These are phyloP conservation scores for Drosophila nigromelanica DNA, from an alignment of 1,140 invertebrate genomes.

Conservation along the genomic window DNA sequence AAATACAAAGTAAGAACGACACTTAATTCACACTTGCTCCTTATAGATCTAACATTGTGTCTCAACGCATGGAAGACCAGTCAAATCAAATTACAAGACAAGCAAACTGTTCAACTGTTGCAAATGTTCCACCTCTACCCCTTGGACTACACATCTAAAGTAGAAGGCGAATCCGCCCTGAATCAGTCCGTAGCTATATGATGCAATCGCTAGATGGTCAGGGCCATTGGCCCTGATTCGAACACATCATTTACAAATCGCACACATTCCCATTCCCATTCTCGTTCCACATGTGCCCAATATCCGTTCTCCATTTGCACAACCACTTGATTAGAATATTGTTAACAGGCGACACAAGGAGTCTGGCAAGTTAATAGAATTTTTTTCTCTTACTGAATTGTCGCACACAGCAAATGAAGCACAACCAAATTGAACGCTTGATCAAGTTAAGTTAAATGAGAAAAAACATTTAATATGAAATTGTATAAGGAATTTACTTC, in stretches of 20 bases:
- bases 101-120: constrained; percentile 63
- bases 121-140: constrained; percentile 38
- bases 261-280: constrained; percentile 10
- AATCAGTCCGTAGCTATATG: not conserved
- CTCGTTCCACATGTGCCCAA: constrained; percentile 21
- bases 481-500: not conserved
- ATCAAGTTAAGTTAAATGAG: not conserved
- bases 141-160: not conserved
- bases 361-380: not conserved
- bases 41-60: constrained; percentile 44
- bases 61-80: constrained; percentile 26
- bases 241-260: constrained; percentile 17
- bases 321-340: constrained; percentile 58
- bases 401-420: constrained; percentile 18
- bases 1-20: not conserved
- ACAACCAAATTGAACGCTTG: constrained; percentile 8
- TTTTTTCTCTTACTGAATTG: not conserved
- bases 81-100: constrained; percentile 65
- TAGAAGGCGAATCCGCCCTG: not conserved
- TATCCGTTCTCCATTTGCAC: constrained; percentile 21
- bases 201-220: constrained; percentile 13
- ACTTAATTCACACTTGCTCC: not conserved
- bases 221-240: constrained; percentile 5
- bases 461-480: not conserved
- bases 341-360: constrained; percentile 21